Evolutionary conservation across 2,797 vertebrate genomes (phyloP).

Genomic region (Girardinus metallicus): DNA sequence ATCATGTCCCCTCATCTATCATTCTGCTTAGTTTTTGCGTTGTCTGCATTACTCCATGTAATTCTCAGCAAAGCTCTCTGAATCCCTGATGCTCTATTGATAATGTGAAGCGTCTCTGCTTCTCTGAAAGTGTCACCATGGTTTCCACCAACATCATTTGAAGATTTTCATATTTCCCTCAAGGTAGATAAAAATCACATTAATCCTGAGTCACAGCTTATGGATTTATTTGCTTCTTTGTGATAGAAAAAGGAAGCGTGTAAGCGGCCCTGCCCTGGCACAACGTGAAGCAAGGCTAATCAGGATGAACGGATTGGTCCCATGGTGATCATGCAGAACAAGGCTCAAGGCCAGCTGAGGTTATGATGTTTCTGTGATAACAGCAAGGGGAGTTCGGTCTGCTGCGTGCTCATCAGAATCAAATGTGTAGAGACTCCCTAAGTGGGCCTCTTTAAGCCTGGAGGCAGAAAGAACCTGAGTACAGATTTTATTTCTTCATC

Average conservation of each 20-base stretch:
- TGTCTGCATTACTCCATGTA: background rate
- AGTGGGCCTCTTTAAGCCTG: background rate
- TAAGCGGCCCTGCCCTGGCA: constrained; percentile 6
- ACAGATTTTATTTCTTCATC: constrained; percentile 5
- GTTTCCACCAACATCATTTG: background rate
- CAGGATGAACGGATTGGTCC: constrained; percentile 10
- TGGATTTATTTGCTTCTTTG: constrained; percentile 8
- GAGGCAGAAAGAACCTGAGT: constrained; percentile 17
- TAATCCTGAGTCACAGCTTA: constrained; percentile 2
- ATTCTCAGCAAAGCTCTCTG: background rate
- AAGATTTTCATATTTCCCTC: constrained; percentile 8
- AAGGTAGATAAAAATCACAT: constrained; percentile 11
- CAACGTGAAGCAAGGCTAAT: constrained; percentile 24
- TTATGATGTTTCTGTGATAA: constrained; percentile 40
- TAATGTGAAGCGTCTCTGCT: background rate
- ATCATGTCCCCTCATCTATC: background rate
- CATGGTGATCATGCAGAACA: constrained; percentile 18
- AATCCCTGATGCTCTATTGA: constrained; percentile 6
- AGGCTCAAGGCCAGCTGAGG: constrained; percentile 45
- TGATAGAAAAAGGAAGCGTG: constrained; percentile 8
- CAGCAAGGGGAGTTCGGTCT: constrained; percentile 30
- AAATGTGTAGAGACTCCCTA: constrained; percentile 45
- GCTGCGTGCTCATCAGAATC: constrained; percentile 25
- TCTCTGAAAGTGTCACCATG: background rate
- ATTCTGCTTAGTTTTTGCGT: constrained; percentile 1